phyloP scores from a whole-genome alignment of 2,113 vertebrate species.

The Oncorhynchus keta region DNA sequence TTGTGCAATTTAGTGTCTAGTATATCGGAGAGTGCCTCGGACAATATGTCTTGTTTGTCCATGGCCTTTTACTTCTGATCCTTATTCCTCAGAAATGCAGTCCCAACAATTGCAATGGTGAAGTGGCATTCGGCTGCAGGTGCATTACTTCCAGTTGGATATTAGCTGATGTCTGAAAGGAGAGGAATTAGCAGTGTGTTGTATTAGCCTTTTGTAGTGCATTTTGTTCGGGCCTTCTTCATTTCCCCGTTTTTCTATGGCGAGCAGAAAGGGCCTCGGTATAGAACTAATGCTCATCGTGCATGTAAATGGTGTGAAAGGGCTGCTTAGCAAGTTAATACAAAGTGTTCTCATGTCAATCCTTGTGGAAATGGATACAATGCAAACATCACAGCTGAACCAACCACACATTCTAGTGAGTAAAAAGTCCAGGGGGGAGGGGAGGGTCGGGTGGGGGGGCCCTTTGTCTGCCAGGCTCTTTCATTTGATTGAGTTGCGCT shows the following conservation, averaged over 20 bases:
- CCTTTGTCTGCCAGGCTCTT: constrained; percentile 87
- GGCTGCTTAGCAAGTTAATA: constrained; percentile 96
- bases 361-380: constrained; percentile 99
- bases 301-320: constrained; percentile 98
- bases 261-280: constrained; percentile 95
- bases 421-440: constrained; percentile 85
- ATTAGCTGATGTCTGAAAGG: constrained; percentile 92
- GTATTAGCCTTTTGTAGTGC: constrained; percentile 99
- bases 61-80: constrained; percentile 78
- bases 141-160: constrained; percentile 98
- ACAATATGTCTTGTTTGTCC: constrained; percentile 90
- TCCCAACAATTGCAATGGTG: constrained; percentile 85
- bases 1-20: constrained; percentile 84
- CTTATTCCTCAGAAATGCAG: constrained; percentile 86
- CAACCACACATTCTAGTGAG: constrained; percentile 95
- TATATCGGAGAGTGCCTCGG: constrained; percentile 76
- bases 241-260: constrained; percentile 99
- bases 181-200: constrained; percentile 96
- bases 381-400: constrained; percentile 99
- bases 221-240: constrained; percentile 99
- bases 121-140: constrained; percentile 99
- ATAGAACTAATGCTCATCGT: constrained; percentile 95
- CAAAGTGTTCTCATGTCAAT: constrained; percentile 99
- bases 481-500: constrained; percentile 99
- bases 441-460: constrained; percentile 47